Percentiles rank a stretch among this genome's conserved stretches.
Evolutionary conservation across 2,888 invertebrate species (phyloP).

Genomic region (Sesamia inferens): DNA sequence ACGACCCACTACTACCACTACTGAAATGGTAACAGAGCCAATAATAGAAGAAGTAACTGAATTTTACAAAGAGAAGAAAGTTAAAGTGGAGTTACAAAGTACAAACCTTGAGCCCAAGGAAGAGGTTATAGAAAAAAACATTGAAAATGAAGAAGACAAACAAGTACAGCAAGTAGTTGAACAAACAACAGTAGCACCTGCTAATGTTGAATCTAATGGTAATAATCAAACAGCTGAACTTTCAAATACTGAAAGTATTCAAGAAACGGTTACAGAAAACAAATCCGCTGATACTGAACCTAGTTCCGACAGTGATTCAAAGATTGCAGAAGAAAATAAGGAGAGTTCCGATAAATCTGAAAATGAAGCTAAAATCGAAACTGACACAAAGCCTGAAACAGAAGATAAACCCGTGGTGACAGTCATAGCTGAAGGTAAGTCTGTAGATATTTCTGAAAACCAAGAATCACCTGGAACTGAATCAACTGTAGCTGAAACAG

Average conservation of each 20-base stretch:
- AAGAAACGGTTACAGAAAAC: conserved; percentile 8
- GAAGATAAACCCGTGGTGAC: conserved; percentile 68
- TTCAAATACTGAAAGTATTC: conserved; percentile 9
- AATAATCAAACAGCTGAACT: conserved; percentile 8
- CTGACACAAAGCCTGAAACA: conserved; percentile 13
- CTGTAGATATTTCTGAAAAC: conserved; percentile 73
- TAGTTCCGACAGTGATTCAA: conserved; percentile 9
- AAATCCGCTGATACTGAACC: conserved; percentile 13
- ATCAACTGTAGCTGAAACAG: conserved; percentile 59
- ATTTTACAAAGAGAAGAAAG: conserved; percentile 58
- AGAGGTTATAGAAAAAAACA: conserved; percentile 46
- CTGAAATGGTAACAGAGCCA: conserved; percentile 65
- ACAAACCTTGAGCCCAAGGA: conserved; percentile 38
- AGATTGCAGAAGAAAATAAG: conserved; percentile 10
- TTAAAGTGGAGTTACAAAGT: conserved; percentile 21
- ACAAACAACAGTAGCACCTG: conserved; percentile 33
- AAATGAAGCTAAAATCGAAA: conserved; percentile 15
- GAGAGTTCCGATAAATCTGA: conserved; percentile 7
- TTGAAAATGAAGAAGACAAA: conserved; percentile 57
- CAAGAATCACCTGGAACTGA: conserved; percentile 61
- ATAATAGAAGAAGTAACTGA: conserved; percentile 64
- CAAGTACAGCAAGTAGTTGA: conserved; percentile 44
- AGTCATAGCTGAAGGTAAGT: conserved; percentile 71
- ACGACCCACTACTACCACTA: conserved; percentile 61
- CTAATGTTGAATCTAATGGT: not conserved